Base-by-base conservation (phyloP, 2,113 vertebrate species). In the Tragelaphus buxtoni region DNA sequence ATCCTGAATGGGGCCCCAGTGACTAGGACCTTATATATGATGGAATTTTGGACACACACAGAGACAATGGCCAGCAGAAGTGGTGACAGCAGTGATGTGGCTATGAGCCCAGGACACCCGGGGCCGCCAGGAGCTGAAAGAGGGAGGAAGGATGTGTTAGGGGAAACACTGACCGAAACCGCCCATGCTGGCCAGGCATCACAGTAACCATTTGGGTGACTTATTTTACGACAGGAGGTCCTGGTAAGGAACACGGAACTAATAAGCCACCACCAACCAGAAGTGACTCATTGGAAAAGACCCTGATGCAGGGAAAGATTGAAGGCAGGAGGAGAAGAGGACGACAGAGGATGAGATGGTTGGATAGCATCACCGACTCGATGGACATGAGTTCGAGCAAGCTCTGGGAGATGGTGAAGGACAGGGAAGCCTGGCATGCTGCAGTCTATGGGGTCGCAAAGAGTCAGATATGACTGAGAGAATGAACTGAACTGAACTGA, bases 51-150 rank as follows among this genome's bases (percentile, higher is more conserved):
- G 35, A 35, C 35, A 35, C 35, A 35, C 35, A 35, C 35, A 35
- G 35, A 35, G 35, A 35, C 35, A 35, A 35, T 35, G 35, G 35
- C 55, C 30, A 9, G 6, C 9, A 4, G 30, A 61, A 28, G 11
- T 20, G 32, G 83, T 28, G 22, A 32, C 26, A 1, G 63, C 63
- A 55, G 80, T 1, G n/a, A 20, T 0, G 14, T 0, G 10, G 45
- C n/a, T 55, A 20, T 11, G 0, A 4, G 49, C 22, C 4, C 6
- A 30, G 87, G 63, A 20, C 7, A 1, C 3, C 14, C 9, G 18
- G 14, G 17, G 35, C 35, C 18, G 0, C 39, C 1, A 9, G 39
- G 12, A 49, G 65, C 49, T 20, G 28, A 14, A 55, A 13, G 3
- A 4, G 9, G 49, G 9, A 10, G 14, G 65, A 24, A 7, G 61